These are phyloP conservation scores for Sigmodon hispidus DNA, from an alignment of 2,113 vertebrate genomes.

Conservation along the genomic window DNA sequence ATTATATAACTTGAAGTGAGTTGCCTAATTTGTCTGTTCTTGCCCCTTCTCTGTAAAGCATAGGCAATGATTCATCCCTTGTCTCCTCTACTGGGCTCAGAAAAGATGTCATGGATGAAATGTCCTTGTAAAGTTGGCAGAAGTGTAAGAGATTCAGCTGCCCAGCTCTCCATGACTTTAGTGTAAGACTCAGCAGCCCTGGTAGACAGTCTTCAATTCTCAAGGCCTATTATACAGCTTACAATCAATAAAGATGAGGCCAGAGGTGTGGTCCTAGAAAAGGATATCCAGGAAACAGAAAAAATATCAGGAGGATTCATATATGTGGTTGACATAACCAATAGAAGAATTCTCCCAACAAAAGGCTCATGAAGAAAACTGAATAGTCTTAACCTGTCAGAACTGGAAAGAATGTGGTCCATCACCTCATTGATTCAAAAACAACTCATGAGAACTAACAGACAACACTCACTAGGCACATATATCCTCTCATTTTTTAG, in stretches of 20 bases:
- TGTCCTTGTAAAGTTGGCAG: neutral
- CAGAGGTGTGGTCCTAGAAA: neutral
- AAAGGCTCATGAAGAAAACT: neutral
- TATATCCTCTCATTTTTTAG: neutral
- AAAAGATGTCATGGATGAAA: neutral
- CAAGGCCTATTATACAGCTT: neutral
- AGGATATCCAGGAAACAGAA: neutral
- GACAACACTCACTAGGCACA: neutral
- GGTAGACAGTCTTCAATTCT: neutral
- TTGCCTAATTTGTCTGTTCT: neutral
- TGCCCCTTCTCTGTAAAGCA: neutral
- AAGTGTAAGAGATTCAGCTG: neutral
- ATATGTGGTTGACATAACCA: neutral
- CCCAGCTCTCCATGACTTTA: neutral
- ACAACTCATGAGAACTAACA: neutral
- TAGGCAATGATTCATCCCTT: neutral
- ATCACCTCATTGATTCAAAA: neutral
- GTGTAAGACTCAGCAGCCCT: neutral
- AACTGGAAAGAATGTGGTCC: neutral
- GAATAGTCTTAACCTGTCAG: neutral
- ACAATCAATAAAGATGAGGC: neutral
- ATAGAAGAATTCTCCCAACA: neutral
- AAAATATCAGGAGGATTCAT: neutral
- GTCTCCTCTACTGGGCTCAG: neutral
- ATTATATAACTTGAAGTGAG: neutral